Conservation (phyloP, 2,888 invertebrate species). For the Herminia tarsipennalis region DNA sequence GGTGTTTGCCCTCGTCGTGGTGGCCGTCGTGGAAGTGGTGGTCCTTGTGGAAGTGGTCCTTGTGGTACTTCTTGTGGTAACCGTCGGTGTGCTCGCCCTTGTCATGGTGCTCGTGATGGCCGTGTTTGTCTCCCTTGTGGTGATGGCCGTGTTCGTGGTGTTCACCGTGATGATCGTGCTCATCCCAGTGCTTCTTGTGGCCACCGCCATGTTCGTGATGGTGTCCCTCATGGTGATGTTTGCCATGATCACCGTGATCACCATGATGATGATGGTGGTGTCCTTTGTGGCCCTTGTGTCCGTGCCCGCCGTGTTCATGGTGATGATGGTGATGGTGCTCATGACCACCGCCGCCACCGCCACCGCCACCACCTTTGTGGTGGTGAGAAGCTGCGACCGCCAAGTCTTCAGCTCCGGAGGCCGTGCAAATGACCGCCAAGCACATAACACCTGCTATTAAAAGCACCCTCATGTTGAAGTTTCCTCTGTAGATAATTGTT, state of each 20-base stretch:
- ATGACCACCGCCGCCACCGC: constrained; percentile 85
- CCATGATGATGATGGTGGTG: constrained; percentile 92
- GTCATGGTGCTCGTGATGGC: constrained; percentile 93
- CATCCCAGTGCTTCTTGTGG: constrained; percentile 92
- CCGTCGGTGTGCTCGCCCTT: constrained; percentile 93
- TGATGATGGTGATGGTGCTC: constrained; percentile 88
- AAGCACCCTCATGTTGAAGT: constrained; percentile 61
- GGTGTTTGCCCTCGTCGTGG: constrained; percentile 93
- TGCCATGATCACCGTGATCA: constrained; percentile 91
- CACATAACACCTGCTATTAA: constrained; percentile 68
- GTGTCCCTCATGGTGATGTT: constrained; percentile 90
- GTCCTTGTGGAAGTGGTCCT: constrained; percentile 94
- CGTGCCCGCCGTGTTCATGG: constrained; percentile 90
- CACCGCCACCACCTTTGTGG: constrained; percentile 66
- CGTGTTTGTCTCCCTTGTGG: constrained; percentile 92
- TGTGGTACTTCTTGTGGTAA: constrained; percentile 94
- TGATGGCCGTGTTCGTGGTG: constrained; percentile 92
- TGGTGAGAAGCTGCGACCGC: constrained; percentile 82
- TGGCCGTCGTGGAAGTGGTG: constrained; percentile 95
- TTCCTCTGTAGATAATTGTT: constrained; percentile 36
- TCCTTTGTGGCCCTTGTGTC: constrained; percentile 91
- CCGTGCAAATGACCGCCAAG: constrained; percentile 68
- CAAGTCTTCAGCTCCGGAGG: constrained; percentile 61
- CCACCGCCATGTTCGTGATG: constrained; percentile 91
- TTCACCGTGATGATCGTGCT: constrained; percentile 90